Conservation (phyloP, 2,797 vertebrate genomes). For the Diglossa cyanea region DNA sequence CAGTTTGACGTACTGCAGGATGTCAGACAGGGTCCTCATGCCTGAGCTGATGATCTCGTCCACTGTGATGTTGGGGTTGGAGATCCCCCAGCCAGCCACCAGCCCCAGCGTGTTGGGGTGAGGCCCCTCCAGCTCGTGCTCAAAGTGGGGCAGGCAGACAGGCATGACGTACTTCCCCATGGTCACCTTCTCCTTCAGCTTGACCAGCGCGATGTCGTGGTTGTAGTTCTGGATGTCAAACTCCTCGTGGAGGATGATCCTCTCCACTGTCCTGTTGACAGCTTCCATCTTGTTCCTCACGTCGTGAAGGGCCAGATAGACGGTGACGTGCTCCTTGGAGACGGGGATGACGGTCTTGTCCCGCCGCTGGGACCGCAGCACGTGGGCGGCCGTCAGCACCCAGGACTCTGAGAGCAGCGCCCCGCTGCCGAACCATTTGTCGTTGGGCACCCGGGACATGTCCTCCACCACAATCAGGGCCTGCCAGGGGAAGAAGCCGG, state of each 20-base stretch:
- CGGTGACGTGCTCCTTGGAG: slow-evolving; percentile 82
- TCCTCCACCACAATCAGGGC: slow-evolving; percentile 91
- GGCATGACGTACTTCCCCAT: slow-evolving; percentile 80
- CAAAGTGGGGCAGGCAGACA: slow-evolving; percentile 83
- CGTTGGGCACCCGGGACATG: slow-evolving; percentile 86
- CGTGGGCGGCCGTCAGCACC: slow-evolving; percentile 92
- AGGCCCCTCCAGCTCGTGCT: slow-evolving; percentile 73
- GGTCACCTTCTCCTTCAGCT: slow-evolving; percentile 79
- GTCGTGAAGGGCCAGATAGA: slow-evolving; percentile 86
- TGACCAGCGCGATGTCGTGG: slow-evolving; percentile 92
- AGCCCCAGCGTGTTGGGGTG: slow-evolving; percentile 85
- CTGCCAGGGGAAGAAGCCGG: slow-evolving; percentile 94
- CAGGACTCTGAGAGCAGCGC: slow-evolving; percentile 88
- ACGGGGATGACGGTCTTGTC: slow-evolving; percentile 86
- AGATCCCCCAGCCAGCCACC: slow-evolving; percentile 95
- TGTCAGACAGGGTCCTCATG: slow-evolving; percentile 79
- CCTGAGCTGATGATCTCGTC: slow-evolving; percentile 75
- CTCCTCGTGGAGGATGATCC: slow-evolving; percentile 85
- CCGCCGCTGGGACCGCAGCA: slow-evolving; percentile 89
- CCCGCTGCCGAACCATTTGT: slow-evolving; percentile 92
- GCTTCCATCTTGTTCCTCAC: slow-evolving; percentile 78
- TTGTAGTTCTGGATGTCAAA: slow-evolving; percentile 93
- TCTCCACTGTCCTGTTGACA: slow-evolving; percentile 79
- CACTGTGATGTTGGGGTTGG: slow-evolving; percentile 82
- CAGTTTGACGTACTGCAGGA: slow-evolving; percentile 92